These are phyloP conservation scores for Campopleginae sp. DNA, from an alignment of 2,888 invertebrate genomes.

Conservation along the genomic window DNA sequence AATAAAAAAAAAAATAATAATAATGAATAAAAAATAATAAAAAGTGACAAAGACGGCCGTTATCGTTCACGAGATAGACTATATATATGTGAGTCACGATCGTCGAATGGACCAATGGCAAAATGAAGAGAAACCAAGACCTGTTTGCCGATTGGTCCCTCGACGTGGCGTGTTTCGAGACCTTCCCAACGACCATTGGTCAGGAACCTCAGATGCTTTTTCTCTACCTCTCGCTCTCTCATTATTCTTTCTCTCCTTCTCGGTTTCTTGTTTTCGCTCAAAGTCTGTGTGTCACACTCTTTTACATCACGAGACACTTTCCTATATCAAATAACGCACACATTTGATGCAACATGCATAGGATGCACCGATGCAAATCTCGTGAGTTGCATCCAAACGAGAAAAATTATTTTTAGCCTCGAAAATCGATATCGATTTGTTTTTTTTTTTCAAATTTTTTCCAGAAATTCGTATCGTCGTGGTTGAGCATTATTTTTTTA, in stretches of 20 bases:
- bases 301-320: slow-evolving; percentile 66
- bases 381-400: not conserved
- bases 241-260: slow-evolving; percentile 21
- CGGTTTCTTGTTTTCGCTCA: slow-evolving; percentile 48
- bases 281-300: slow-evolving; percentile 60
- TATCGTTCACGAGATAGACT: slow-evolving; percentile 60
- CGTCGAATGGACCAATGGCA: slow-evolving; percentile 75
- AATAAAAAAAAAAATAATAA: slow-evolving; percentile 10
- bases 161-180: slow-evolving; percentile 71
- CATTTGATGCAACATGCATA: slow-evolving; percentile 6
- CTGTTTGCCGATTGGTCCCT: slow-evolving; percentile 72
- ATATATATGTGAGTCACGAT: slow-evolving; percentile 73
- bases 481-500: not conserved
- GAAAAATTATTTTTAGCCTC: not conserved
- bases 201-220: slow-evolving; percentile 42
- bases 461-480: not conserved
- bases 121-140: slow-evolving; percentile 68
- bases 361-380: not conserved
- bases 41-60: slow-evolving; percentile 49
- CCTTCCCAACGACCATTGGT: slow-evolving; percentile 69
- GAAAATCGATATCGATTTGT: not conserved
- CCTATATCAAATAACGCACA: slow-evolving; percentile 57
- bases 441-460: not conserved
- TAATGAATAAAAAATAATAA: slow-evolving; percentile 35
- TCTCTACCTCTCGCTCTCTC: slow-evolving; percentile 32